Conservation (phyloP, 2,113 vertebrate genomes). For the Pycnonotus jocosus region DNA sequence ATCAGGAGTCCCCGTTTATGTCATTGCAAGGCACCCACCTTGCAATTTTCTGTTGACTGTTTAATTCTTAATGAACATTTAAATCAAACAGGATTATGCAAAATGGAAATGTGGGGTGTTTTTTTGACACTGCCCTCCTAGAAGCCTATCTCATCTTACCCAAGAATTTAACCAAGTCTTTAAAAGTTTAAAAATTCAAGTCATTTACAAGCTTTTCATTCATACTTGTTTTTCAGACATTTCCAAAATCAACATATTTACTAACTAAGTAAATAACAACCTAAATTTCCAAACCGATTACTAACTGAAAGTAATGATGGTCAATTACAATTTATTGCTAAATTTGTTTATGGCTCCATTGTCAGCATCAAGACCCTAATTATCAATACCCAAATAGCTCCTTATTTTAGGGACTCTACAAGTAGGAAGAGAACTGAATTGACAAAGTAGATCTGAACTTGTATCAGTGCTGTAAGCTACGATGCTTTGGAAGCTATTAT, state of each 20-base stretch:
- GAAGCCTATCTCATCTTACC: background rate
- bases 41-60: background rate
- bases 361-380: background rate
- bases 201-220: background rate
- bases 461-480: background rate
- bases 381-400: background rate
- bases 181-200: background rate
- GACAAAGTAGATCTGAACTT: background rate
- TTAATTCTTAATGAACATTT: background rate
- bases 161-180: background rate
- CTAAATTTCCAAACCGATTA: background rate
- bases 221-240: background rate
- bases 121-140: background rate
- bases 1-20: background rate
- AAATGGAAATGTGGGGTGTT: background rate
- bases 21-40: background rate
- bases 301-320: background rate
- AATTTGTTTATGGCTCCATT: background rate
- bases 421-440: background rate
- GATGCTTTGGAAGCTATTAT: background rate
- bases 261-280: background rate
- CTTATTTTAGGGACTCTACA: background rate
- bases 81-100: background rate
- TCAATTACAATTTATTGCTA: background rate
- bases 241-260: background rate